Evolutionary conservation across 2,797 vertebrate species (phyloP).

Genomic region (Hydrophis major): DNA sequence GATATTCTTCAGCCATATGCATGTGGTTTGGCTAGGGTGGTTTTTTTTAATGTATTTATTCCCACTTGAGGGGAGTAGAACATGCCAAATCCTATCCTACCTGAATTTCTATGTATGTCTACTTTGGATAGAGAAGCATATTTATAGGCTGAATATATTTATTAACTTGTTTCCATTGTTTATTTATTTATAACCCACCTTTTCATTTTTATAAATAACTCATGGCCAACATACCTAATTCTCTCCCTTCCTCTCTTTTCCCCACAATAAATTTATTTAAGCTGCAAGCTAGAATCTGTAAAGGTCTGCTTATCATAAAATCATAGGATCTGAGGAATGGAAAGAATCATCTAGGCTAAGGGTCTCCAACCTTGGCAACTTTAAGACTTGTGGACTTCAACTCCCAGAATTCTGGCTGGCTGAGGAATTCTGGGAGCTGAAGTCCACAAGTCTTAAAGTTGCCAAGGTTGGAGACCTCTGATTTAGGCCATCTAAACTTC

Average conservation of each 20-base stretch:
- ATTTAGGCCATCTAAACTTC: neutral
- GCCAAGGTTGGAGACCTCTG: too few relatives aligned
- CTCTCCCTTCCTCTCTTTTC: neutral
- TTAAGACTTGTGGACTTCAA: too few relatives aligned
- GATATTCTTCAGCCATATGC: neutral
- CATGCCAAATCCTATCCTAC: neutral
- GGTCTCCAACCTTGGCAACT: too few relatives aligned
- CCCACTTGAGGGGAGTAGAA: neutral
- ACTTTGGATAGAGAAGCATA: neutral
- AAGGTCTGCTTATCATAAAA: neutral
- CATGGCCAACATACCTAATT: neutral
- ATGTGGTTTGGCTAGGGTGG: neutral
- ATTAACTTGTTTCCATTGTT: neutral
- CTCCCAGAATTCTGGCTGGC: too few relatives aligned
- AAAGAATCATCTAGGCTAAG: neutral
- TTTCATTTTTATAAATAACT: neutral
- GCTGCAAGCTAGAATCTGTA: neutral
- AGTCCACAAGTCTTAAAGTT: too few relatives aligned
- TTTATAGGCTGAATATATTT: neutral
- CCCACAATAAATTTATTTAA: neutral
- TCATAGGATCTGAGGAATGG: neutral
- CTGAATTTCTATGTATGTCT: neutral
- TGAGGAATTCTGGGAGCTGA: too few relatives aligned
- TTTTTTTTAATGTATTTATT: neutral
- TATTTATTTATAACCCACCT: neutral